Percentiles rank a stretch among this genome's conserved stretches.
phyloP scores from a whole-genome alignment of 2,797 vertebrate species.

The Malurus leucopterus region DNA sequence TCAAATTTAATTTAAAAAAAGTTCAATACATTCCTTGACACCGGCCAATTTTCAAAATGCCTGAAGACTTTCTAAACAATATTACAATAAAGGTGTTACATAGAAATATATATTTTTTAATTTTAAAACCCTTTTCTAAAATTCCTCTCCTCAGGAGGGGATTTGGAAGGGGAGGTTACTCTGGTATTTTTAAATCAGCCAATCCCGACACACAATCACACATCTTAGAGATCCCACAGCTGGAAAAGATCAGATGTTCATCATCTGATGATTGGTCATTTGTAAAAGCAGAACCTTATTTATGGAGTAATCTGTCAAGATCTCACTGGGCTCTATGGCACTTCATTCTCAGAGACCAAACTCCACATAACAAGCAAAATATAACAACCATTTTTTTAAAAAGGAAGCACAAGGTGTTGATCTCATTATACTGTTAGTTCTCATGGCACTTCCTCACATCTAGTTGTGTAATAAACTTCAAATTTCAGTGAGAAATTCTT shows the following conservation, averaged over 20 bases:
- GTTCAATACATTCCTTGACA: background rate
- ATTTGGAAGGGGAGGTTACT: background rate
- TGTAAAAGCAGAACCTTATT: background rate
- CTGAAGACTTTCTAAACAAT: background rate
- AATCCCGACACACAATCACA: background rate
- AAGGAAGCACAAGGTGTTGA: background rate
- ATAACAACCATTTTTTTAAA: background rate
- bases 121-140: background rate
- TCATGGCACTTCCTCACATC: background rate
- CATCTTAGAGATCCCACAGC: background rate
- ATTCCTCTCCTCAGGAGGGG: background rate
- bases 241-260: background rate
- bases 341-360: background rate
- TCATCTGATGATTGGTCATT: background rate
- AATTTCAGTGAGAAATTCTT: background rate
- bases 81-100: background rate
- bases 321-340: background rate
- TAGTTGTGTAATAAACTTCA: background rate
- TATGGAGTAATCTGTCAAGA: background rate
- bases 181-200: background rate
- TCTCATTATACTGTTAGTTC: background rate
- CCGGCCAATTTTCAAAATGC: background rate
- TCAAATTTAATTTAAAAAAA: background rate
- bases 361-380: background rate
- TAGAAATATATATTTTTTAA: rapidly evolving